phyloP scores from a whole-genome alignment of 64 coral and sea anemone genomes.

The Dendrophyllia cribrosa region DNA sequence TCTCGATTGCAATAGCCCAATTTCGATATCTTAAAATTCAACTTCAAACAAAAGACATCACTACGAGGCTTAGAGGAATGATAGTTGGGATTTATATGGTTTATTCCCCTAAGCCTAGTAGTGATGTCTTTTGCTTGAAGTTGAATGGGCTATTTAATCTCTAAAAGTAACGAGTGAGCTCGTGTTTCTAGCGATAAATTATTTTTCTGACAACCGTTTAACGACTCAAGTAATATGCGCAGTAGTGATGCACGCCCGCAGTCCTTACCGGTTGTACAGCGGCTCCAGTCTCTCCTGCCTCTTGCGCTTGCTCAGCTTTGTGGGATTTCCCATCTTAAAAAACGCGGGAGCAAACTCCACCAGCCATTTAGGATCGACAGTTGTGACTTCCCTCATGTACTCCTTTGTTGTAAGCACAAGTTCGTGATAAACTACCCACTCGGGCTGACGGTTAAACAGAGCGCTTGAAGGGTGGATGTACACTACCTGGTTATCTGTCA shows the following conservation, averaged over 20 bases:
- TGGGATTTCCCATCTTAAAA: conserved; percentile 92
- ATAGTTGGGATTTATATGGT: too few species aligned
- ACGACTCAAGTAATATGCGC: too few species aligned
- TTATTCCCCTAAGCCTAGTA: too few species aligned
- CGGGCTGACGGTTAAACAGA: conserved; percentile 96
- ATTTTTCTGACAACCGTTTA: too few species aligned
- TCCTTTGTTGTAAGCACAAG: conserved; percentile 97
- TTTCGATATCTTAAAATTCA: too few species aligned
- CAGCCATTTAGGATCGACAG: conserved; percentile 97
- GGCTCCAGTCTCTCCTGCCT: conserved; percentile 95
- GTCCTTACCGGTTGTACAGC: conserved; percentile 91
- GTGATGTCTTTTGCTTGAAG: too few species aligned
- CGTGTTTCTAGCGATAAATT: too few species aligned
- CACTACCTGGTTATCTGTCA: conserved; percentile 97
- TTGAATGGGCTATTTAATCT: too few species aligned
- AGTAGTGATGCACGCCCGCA: not conserved
- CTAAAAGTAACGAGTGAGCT: too few species aligned
- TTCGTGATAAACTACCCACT: conserved; percentile 98
- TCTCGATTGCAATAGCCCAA: too few species aligned
- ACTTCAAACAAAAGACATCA: too few species aligned
- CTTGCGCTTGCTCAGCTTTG: conserved; percentile 98
- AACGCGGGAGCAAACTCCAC: conserved; percentile 98
- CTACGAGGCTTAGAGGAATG: too few species aligned
- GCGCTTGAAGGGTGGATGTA: conserved; percentile 98
- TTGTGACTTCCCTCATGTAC: conserved; percentile 99